Base-by-base conservation (phyloP, 1,140 invertebrate genomes). In the Drosophila lowei region DNA sequence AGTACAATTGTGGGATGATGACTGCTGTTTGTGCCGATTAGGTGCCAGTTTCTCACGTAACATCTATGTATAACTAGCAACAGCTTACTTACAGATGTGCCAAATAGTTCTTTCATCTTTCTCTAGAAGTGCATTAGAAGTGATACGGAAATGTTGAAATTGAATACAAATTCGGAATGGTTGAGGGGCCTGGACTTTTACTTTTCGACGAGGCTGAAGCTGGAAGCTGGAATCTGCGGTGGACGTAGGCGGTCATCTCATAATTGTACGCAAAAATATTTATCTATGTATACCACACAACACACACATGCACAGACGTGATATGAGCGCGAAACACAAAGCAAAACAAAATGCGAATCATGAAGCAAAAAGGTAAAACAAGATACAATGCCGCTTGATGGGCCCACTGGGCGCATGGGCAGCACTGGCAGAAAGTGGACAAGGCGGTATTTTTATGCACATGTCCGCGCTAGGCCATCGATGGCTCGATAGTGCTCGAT, bases 251-350 rank as follows among this genome's bases (percentile, higher is more conserved):
- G 41, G 25, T 8, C 43, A 34, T 23, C 44, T 49, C 28, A 46
- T 43, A 64, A 65, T 50, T 65, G 62, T 9, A 11, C 16, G 23
- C 41, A 30, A 48, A 68, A 41, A 48, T 56, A 48, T 67, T 47
- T 68, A 67, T 56, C 67, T 67, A 56, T 56, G 56, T 67, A 56
- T 67, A 56, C 48, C 63, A 56, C 23, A 44, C 18, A 38, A 67
- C 42, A 38, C 30, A 41, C 18, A 28, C 9, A 18, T n/a, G 13
- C 7, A 11, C 8, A n/a, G 3, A 28, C 2, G 2, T 18, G 18
- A 18, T 18, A 18, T 18, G 18, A 64, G 46, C 53, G 42, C 64
- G 28, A 71, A 70, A 18, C 13, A 7, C 9, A 2, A 57, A 56
- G 52, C 47, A 43, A 72, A 72, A 56, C 38, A 49, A 49, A 43